Evolutionary conservation across 2,888 invertebrate genomes (phyloP).

Genomic region (Xiphydria camelus): DNA sequence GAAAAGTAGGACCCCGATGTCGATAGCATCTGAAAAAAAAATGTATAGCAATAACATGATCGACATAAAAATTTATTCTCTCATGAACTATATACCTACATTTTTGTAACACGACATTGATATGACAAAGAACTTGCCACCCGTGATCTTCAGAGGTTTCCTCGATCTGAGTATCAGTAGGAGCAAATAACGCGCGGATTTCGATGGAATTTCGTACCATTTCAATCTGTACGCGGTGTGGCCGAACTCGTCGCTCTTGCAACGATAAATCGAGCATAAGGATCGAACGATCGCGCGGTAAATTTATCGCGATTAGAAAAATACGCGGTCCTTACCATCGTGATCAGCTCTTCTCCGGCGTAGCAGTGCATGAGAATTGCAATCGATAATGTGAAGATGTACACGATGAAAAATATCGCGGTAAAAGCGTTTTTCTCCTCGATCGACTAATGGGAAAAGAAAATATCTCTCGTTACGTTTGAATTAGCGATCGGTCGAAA

Average conservation of each 20-base stretch:
- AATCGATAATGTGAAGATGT: constrained; percentile 17
- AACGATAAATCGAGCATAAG: too few relatives aligned
- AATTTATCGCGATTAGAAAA: too few relatives aligned
- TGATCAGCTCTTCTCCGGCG: constrained; percentile 22
- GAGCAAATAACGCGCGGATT: constrained; percentile 16
- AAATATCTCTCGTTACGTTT: constrained; percentile 3
- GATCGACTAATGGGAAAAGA: background rate
- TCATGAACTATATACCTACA: constrained; percentile 23
- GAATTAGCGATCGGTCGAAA: too few relatives aligned
- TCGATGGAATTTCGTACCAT: constrained; percentile 19
- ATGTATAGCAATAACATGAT: background rate
- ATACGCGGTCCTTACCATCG: constrained; percentile 16
- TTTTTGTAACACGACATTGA: constrained; percentile 23
- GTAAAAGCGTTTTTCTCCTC: constrained; percentile 17
- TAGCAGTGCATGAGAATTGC: constrained; percentile 27
- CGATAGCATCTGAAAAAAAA: constrained; percentile 19
- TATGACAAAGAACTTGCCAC: constrained; percentile 25
- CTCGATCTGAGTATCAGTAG: constrained; percentile 21
- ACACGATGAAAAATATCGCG: constrained; percentile 15
- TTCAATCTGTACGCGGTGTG: constrained; percentile 15
- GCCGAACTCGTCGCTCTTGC: constrained; percentile 22
- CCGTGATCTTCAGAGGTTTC: constrained; percentile 21
- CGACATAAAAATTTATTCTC: background rate
- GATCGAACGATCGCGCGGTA: too few relatives aligned
- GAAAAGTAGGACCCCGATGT: constrained; percentile 26